Conservation (phyloP, 2,113 vertebrate genomes). For the Oryctolagus cuniculus region mOryCun1.1 NC_091442.1:30152001-30152500, state of each 20-base stretch:
- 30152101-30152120: neutral
- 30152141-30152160: constrained; percentile 22
- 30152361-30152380: no score
- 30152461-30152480: no score
- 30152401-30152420: no score
- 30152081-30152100: neutral
- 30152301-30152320: constrained; percentile 41
- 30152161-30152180: neutral
- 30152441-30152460: no score
- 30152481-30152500: no score
- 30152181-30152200: neutral
- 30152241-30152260: neutral
- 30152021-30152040: neutral
- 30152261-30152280: neutral
- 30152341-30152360: neutral
- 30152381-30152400: no score
- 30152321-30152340: neutral
- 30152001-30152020: neutral
- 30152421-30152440: no score
- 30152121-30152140: neutral
- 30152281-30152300: constrained; percentile 21
- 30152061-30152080: neutral
- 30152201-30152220: constrained; percentile 13
- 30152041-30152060: neutral
- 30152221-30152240: neutral